Evolutionary conservation across 2,797 vertebrate genomes (phyloP), one percentile per base, ranked within the genome.

Genomic region (Myripristis murdjan): DNA sequence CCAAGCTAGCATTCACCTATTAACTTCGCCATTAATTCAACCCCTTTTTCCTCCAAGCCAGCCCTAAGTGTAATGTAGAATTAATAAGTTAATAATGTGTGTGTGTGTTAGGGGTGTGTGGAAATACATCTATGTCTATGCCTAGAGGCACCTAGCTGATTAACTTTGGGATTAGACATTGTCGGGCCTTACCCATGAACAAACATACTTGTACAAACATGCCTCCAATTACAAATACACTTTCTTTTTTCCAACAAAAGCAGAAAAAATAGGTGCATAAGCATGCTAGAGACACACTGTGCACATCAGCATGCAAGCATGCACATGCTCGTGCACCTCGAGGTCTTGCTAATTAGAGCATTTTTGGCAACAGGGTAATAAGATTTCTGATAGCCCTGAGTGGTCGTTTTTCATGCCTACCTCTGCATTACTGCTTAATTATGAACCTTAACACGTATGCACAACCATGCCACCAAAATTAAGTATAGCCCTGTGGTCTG

Each of bases 291-390:
- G 26, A 63, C 57, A 64, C 23, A 23, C 46, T 7, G 6, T 15
- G 23, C 35, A 28, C 55, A 63, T 65, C 57, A 68, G 39, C 18
- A 61, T 79, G 51, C 60, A 37, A 15, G 35, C 23, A 31, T 49
- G 28, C 24, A 56, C 56, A 56, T 18, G 57, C 37, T 22, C 18
- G 23, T 62, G 41, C 53, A 20, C 71, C 26, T 64, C 43, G 46
- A 67, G 65, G 35, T 67, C 70, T 68, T 73, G 7, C 53, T 75
- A 39, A 75, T 84, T 70, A 57, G 23, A 75, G 51, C 77, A 22
- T 78, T 61, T 68, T 46, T 60, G 76, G 60, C 70, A 64, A 43
- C 37, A 65, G 43, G 77, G 73, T 65, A 71, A 78, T 77, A 62
- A 54, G 20, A 51, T 51, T 26, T 71, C 62, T 43, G 20, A 70